These are phyloP conservation scores for Peromyscus aztecus DNA, from an alignment of 2,797 vertebrate species.

Conservation along the genomic window DNA sequence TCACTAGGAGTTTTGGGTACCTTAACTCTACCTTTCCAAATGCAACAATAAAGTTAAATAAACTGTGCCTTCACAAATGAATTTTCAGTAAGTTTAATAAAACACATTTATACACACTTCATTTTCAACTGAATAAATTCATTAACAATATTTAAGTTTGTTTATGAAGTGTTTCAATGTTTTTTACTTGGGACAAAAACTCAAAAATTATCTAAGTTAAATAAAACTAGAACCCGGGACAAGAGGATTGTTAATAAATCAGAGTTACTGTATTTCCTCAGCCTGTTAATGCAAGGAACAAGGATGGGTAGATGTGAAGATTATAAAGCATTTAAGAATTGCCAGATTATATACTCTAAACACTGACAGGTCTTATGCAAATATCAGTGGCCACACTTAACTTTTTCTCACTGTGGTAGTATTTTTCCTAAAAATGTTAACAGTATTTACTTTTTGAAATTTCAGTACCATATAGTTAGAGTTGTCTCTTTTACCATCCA, in stretches of 20 bases:
- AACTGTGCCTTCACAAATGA: not conserved
- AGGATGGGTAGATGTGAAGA: not conserved
- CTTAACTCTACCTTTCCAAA: not conserved
- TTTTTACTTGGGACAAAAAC: not conserved
- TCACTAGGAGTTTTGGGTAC: not conserved
- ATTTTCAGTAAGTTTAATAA: not conserved
- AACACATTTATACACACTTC: not conserved
- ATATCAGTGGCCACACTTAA: not conserved
- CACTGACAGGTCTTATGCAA: slow-evolving; percentile 5
- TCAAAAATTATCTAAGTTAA: slow-evolving; percentile 25
- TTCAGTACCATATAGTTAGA: not conserved
- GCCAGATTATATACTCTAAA: not conserved
- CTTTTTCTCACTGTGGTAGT: not conserved
- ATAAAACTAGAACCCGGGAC: not conserved
- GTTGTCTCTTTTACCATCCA: not conserved
- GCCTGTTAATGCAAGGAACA: not conserved
- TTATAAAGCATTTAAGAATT: not conserved
- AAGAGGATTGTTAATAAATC: slow-evolving; percentile 8
- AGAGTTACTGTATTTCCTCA: not conserved
- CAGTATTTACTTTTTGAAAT: not conserved
- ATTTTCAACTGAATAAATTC: not conserved
- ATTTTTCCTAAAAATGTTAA: not conserved
- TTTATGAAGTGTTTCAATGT: not conserved
- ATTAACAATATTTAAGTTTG: not conserved
- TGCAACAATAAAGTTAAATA: not conserved